Evolutionary conservation across 2,113 vertebrate genomes (phyloP), one percentile per base, ranked within the genome.

Genomic region (Limanda limanda): DNA sequence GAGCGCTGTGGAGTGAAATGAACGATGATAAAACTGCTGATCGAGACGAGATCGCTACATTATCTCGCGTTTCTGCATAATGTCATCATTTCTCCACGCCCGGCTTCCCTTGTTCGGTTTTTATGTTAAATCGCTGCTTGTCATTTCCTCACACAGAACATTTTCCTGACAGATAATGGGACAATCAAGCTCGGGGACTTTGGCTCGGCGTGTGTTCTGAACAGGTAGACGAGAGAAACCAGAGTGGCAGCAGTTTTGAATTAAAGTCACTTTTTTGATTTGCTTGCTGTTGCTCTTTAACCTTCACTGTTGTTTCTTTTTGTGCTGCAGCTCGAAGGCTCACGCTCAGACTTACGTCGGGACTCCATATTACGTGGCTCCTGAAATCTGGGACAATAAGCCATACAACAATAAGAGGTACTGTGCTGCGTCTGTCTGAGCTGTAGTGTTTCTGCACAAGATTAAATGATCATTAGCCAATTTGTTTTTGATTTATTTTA

Each of bases 361-460:
- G 73, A 99, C 97, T 8, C 97, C 97, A 3, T 98, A 98, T 73
- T 99, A 98, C 0, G 96, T 99, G 23, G 96, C 97, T 87, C 97
- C 97, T 71, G 97, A 98, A 91, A 96, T 98, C 79, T 98, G 97
- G 97, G 97, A 98, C 80, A 98, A 94, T 85, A 88, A 92, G 78
- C 96, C 96, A 0, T 98, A 98, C 92, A 98, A 97, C 89, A 99
- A 98, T 88, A 99, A 98, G 90, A 98, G 97, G 97, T 98, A 94
- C 18, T 24, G 14, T 27, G 23, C 13, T 3, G 14, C 24, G 27
- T 12, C 7, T 6, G 12, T 51, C 71, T 1, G n/a, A 6, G 7
- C 51, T 20, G 51, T 1, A 21, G 18, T 21, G 51, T 21, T 54
- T 20, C 8, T 21, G 10, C 20, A n/a, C 9, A 21, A 21, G 5